phyloP scores from a whole-genome alignment of 2,113 vertebrate species.

The Rana temporaria region DNA sequence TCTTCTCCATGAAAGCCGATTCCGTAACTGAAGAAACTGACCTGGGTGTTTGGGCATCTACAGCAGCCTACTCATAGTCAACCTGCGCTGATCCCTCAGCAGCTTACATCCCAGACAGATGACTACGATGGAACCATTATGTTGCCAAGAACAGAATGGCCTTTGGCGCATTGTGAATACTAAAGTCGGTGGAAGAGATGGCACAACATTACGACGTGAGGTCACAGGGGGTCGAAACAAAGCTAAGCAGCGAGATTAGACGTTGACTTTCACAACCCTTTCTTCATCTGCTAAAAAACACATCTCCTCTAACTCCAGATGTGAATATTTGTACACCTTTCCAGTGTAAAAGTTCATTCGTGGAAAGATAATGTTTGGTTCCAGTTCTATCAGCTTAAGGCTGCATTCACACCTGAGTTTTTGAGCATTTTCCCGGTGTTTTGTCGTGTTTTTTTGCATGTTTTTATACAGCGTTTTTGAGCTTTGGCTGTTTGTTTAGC shows the following conservation, averaged over 20 bases:
- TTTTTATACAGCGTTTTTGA: no score
- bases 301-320: no score
- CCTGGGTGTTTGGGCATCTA: background rate
- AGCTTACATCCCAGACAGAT: background rate
- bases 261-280: background rate
- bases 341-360: no score
- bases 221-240: background rate
- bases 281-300: background rate
- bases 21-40: background rate
- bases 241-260: constrained; percentile 18
- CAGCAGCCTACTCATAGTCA: background rate
- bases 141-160: constrained; percentile 5
- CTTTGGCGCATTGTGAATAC: background rate
- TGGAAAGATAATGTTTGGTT: no score
- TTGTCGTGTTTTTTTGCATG: no score
- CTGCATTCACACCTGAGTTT: no score
- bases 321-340: no score
- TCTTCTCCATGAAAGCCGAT: background rate
- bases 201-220: background rate
- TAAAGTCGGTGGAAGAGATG: background rate
- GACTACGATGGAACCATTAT: background rate
- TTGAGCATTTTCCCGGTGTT: no score
- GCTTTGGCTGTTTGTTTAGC: no score
- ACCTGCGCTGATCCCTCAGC: background rate
- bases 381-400: no score